Evolutionary conservation across 2,888 invertebrate species (phyloP).

Genomic region (Uropetala carovei): DNA sequence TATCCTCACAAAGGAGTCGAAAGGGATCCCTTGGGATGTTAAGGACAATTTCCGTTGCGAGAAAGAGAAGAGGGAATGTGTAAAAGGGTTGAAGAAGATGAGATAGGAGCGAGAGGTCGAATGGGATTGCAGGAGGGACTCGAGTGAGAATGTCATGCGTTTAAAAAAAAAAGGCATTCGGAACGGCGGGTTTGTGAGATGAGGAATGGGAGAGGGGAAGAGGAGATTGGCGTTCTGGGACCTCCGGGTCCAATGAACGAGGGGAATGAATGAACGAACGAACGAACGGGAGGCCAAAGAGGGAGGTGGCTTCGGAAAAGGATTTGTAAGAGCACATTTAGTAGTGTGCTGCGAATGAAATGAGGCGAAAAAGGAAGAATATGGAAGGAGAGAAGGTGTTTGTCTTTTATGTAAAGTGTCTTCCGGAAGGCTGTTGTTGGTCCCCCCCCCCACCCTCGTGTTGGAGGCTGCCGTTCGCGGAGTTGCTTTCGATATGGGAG

Average conservation of each 20-base stretch:
- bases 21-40: background rate
- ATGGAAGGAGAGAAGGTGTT: background rate
- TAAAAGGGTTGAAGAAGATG: too few species aligned
- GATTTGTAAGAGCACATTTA: too few species aligned
- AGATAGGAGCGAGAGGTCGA: background rate
- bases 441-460: too few species aligned
- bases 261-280: too few species aligned
- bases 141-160: background rate
- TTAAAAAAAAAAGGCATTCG: too few species aligned
- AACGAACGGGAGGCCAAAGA: background rate
- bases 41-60: slow-evolving; percentile 1
- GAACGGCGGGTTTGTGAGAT: too few species aligned
- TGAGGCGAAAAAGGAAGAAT: background rate
- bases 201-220: background rate
- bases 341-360: background rate
- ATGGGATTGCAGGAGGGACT: background rate
- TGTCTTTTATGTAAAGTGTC: background rate
- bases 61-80: background rate
- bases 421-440: background rate
- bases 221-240: background rate
- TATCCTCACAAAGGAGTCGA: background rate
- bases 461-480: too few species aligned
- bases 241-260: background rate
- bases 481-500: too few species aligned
- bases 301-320: too few species aligned